phyloP scores from a whole-genome alignment of 1,140 invertebrate genomes.

The Latrodectus geometricus region DNA sequence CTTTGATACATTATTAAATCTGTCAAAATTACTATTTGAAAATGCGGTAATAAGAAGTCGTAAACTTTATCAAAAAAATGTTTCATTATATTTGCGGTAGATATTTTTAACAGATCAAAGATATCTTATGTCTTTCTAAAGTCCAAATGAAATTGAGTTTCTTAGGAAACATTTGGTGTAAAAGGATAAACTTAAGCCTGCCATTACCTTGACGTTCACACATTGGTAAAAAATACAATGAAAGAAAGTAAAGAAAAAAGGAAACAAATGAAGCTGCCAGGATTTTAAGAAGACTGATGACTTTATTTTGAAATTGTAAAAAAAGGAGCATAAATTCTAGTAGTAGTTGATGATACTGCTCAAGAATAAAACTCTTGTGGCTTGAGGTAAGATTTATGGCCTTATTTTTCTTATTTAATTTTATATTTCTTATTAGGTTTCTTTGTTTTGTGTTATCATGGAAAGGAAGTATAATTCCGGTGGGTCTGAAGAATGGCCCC shows the following conservation, averaged over 20 bases:
- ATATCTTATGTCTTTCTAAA: background rate
- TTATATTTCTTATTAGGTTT: conserved; percentile 53
- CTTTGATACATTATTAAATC: too few relatives aligned
- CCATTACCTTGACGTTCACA: background rate
- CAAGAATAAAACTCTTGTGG: conserved; percentile 42
- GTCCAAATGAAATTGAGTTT: background rate
- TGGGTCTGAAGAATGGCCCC: conserved; percentile 17
- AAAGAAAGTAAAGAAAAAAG: conserved; percentile 31
- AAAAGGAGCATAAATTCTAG: conserved; percentile 50
- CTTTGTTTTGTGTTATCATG: conserved; percentile 45
- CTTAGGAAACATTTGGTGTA: background rate
- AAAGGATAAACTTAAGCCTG: conserved; percentile 6
- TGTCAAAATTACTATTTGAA: too few relatives aligned
- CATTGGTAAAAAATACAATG: conserved; percentile 8
- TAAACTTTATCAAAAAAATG: too few relatives aligned
- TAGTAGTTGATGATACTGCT: conserved; percentile 42
- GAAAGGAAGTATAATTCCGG: background rate
- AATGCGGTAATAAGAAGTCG: too few relatives aligned
- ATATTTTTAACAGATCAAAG: too few relatives aligned
- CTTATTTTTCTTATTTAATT: conserved; percentile 57
- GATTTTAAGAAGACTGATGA: conserved; percentile 42
- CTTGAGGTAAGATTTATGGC: conserved; percentile 44
- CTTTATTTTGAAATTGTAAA: conserved; percentile 43
- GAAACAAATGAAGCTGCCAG: conserved; percentile 48
- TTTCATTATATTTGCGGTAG: too few relatives aligned